Evolutionary conservation across 1,140 invertebrate species (phyloP).

Genomic region (Phocides pigmalion): DNA sequence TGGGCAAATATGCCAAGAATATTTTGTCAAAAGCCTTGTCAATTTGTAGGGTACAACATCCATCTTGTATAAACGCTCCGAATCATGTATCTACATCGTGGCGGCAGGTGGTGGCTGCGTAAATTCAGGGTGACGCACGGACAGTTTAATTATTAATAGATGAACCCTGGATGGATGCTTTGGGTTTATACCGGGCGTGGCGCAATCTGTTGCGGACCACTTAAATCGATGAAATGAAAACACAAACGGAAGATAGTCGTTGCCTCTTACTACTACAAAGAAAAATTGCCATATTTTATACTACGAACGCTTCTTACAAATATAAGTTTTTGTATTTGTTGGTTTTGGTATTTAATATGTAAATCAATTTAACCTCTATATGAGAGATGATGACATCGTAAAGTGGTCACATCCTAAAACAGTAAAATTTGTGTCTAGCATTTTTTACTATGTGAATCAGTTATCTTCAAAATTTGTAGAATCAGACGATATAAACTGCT

Average conservation of each 20-base stretch:
- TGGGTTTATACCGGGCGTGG: background rate
- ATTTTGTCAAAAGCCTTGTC: background rate
- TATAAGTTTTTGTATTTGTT: no score
- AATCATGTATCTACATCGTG: constrained; percentile 15
- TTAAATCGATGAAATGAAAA: constrained; percentile 19
- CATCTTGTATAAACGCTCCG: constrained; percentile 9
- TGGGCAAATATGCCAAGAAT: background rate
- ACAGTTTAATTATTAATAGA: constrained; percentile 20
- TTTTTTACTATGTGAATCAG: no score
- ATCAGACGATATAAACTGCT: no score
- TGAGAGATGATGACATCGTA: no score
- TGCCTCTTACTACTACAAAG: background rate
- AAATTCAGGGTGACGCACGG: constrained; percentile 16
- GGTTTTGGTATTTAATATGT: no score
- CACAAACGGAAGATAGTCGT: background rate
- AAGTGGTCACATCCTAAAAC: no score
- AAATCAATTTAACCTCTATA: no score
- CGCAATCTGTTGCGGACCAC: background rate
- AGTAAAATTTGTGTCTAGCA: no score
- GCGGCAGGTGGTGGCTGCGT: constrained; percentile 1
- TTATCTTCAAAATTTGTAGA: no score
- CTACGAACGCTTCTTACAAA: background rate
- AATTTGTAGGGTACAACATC: constrained; percentile 11
- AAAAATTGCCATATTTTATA: background rate
- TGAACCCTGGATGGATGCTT: constrained; percentile 15